Percentiles rank a stretch among this genome's conserved stretches.
phyloP scores from a whole-genome alignment of 2,888 invertebrate genomes.

The Dynastes maya region DNA sequence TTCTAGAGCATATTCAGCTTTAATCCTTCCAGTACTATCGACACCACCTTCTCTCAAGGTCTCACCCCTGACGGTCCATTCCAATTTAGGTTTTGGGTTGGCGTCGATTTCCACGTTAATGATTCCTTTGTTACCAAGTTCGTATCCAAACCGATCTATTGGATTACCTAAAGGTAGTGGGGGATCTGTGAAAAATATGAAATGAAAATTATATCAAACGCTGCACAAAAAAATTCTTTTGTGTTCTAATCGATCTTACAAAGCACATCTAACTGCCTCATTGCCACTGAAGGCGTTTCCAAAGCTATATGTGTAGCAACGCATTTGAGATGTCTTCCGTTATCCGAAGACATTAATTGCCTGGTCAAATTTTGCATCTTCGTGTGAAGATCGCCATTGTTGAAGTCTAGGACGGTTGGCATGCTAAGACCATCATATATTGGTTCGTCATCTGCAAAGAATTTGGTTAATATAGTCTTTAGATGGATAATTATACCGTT shows the following conservation, averaged over 20 bases:
- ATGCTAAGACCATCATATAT: slow-evolving; percentile 75
- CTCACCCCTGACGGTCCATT: slow-evolving; percentile 79
- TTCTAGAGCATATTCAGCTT: slow-evolving; percentile 70
- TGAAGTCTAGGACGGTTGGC: slow-evolving; percentile 72
- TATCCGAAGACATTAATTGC: slow-evolving; percentile 77
- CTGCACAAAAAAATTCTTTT: too few relatives aligned
- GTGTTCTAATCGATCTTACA: slow-evolving; percentile 70
- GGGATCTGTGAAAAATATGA: slow-evolving; percentile 72
- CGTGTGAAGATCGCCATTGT: slow-evolving; percentile 76
- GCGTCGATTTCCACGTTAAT: slow-evolving; percentile 83
- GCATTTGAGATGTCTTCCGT: slow-evolving; percentile 78
- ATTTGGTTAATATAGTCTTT: neutral
- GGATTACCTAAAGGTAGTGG: slow-evolving; percentile 76
- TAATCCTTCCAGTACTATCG: slow-evolving; percentile 71
- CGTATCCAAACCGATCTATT: slow-evolving; percentile 82
- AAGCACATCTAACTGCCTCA: slow-evolving; percentile 73
- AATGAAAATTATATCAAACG: neutral
- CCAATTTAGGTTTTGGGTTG: slow-evolving; percentile 80
- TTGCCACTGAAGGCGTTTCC: slow-evolving; percentile 65
- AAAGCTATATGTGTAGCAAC: slow-evolving; percentile 79
- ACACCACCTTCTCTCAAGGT: slow-evolving; percentile 72
- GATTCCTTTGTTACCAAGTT: slow-evolving; percentile 80
- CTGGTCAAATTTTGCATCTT: slow-evolving; percentile 79
- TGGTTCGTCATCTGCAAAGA: slow-evolving; percentile 75
- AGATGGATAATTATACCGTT: slow-evolving; percentile 4